Base-by-base conservation (phyloP, 2,888 invertebrate genomes). In the Hydraecia micacea region DNA sequence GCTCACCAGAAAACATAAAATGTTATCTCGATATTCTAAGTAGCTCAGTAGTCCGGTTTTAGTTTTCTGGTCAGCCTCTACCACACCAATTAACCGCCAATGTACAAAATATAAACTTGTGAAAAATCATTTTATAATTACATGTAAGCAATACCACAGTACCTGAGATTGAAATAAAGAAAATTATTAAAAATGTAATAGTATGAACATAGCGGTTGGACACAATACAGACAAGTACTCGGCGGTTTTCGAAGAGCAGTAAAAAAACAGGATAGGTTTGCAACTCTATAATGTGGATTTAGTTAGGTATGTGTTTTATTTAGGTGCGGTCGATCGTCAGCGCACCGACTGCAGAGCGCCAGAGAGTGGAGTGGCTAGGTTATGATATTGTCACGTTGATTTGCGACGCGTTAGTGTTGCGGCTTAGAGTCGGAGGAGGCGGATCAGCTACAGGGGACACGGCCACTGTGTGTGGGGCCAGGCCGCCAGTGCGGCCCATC, bases 131-230 rank as follows among this genome's bases (percentile, higher is more conserved):
- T 94, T 89, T 92, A 92, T 93, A 94, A 92, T 94, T 95, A 95
- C 95, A 95, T 93, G 92, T 96, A 96, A 96, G 96, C 96, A 96
- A 96, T 96, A 96, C 95, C 95, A 94, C 94, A 95, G 96, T 96
- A 96, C 96, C 96, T 96, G 96, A 96, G 92, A 93, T 93, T 93
- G 89, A 90, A 91, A 91, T 91, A 92, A 93, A 93, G 93, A 91
- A 91, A 85, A 87, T 76, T 83, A 88, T 83, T 73, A 93, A 93
- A 93, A 93, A 91, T 91, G 93, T 93, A 95, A 95, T 94, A 95
- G 94, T 91, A 93, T 91, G 94, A 93, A 93, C 93, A 95, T 93
- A 92, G 90, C 93, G 94, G 93, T 93, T 88, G 92, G 90, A 93
- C 89, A 91, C 91, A 92, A 91, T 75, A 85, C 85, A 81, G 80